These are phyloP conservation scores for Mnemiopsis leidyi DNA, from an alignment of 37 sponge, comb jelly and placozoan genomes.

Conservation along the genomic window DNA sequence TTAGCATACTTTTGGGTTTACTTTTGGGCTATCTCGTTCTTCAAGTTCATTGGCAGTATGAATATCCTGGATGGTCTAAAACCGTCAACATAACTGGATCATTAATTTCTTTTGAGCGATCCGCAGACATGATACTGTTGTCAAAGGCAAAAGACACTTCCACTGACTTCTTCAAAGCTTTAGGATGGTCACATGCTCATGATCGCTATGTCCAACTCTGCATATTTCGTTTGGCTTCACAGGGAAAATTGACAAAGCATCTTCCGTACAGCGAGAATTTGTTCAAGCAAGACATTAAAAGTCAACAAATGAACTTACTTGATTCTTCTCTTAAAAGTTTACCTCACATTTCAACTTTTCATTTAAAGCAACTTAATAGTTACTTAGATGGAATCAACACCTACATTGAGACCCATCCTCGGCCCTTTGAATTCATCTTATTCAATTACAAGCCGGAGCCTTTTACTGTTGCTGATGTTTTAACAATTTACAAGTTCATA, in stretches of 20 bases:
- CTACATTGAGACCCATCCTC: neutral
- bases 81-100: conserved; percentile 20
- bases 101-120: neutral
- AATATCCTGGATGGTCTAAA: neutral
- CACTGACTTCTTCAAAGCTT: neutral
- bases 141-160: neutral
- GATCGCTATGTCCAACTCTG: conserved; percentile 23
- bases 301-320: neutral
- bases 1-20: neutral
- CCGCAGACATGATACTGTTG: neutral
- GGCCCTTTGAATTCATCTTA: conserved; percentile 14
- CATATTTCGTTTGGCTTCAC: neutral
- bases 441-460: neutral
- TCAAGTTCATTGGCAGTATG: neutral
- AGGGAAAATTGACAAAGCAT: neutral
- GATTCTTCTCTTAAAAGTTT: neutral
- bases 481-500: neutral
- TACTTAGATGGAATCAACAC: conserved; percentile 22
- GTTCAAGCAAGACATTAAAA: neutral
- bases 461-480: neutral
- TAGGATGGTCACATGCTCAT: conserved; percentile 20
- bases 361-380: neutral
- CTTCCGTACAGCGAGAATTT: neutral
- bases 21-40: neutral
- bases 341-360: neutral